A percentile compares a stretch with the other conserved stretches of the same genome.
Evolutionary conservation across 37 sponge, comb jelly and placozoan genomes (phyloP).

Genomic region (Aplysina aerophoba): DNA sequence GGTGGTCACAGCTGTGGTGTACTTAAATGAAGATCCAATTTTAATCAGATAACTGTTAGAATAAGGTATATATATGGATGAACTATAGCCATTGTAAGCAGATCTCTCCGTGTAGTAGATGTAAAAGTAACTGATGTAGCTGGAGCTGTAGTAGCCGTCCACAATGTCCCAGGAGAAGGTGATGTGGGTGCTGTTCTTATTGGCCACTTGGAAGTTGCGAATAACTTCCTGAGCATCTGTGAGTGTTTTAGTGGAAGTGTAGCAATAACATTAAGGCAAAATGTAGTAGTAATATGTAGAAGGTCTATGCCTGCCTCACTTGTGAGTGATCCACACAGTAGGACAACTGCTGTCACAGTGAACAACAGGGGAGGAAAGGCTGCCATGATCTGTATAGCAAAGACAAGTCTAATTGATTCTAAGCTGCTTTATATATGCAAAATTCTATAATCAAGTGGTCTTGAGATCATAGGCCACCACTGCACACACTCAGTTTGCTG

Average conservation of each 20-base stretch:
- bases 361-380: too few species aligned
- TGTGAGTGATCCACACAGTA: too few species aligned
- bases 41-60: not conserved
- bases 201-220: not conserved
- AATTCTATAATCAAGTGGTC: too few species aligned
- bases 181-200: not conserved
- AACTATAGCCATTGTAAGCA: not conserved
- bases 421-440: too few species aligned
- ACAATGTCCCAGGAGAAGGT: constrained; percentile 20
- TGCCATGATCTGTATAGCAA: not conserved
- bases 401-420: too few species aligned
- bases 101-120: not conserved
- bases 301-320: not conserved
- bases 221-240: not conserved
- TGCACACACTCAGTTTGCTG: too few species aligned
- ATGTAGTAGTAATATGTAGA: not conserved
- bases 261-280: not conserved
- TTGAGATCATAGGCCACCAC: too few species aligned
- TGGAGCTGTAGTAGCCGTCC: constrained; percentile 1
- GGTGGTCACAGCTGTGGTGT: not conserved
- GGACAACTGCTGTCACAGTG: too few species aligned
- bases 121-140: not conserved
- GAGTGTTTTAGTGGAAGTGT: not conserved
- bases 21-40: not conserved
- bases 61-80: not conserved